These are phyloP conservation scores for Troilus luridus DNA, from an alignment of 2,888 invertebrate genomes.

Conservation along the genomic window DNA sequence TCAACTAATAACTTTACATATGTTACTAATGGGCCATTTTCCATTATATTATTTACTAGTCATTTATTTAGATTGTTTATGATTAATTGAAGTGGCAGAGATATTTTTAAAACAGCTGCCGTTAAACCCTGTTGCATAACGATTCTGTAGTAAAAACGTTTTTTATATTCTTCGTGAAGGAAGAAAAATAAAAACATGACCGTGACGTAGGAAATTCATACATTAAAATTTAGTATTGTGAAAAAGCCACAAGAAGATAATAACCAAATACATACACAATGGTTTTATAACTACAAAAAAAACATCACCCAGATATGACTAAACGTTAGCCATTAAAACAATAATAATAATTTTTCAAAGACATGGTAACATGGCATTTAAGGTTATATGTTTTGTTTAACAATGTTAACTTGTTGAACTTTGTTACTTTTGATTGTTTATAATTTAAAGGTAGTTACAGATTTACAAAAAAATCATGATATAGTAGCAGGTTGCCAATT, in stretches of 20 bases:
- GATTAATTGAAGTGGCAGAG: conserved; percentile 35
- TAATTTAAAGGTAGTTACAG: neutral
- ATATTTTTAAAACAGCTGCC: conserved; percentile 33
- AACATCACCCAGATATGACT: neutral
- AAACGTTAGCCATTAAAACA: conserved; percentile 25
- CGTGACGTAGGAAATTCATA: conserved; percentile 24
- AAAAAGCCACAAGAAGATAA: conserved; percentile 46
- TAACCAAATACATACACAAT: conserved; percentile 34
- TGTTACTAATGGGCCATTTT: neutral
- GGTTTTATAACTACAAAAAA: conserved; percentile 8
- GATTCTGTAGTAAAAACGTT: neutral
- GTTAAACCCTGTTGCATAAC: neutral
- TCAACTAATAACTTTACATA: conserved; percentile 16
- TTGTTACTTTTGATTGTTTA: neutral
- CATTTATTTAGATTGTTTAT: neutral
- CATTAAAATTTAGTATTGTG: conserved; percentile 37
- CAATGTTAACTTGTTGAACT: neutral
- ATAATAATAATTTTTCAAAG: neutral
- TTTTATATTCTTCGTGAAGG: conserved; percentile 35
- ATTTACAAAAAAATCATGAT: neutral
- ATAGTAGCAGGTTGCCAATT: neutral
- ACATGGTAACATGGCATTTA: conserved; percentile 7
- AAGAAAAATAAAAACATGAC: conserved; percentile 44
- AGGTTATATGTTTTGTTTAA: conserved; percentile 7
- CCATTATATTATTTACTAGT: neutral